A percentile compares a stretch with the other conserved stretches of the same genome.
Evolutionary conservation across 2,113 vertebrate genomes (phyloP).

Genomic region (Hepsetus odoe): DNA sequence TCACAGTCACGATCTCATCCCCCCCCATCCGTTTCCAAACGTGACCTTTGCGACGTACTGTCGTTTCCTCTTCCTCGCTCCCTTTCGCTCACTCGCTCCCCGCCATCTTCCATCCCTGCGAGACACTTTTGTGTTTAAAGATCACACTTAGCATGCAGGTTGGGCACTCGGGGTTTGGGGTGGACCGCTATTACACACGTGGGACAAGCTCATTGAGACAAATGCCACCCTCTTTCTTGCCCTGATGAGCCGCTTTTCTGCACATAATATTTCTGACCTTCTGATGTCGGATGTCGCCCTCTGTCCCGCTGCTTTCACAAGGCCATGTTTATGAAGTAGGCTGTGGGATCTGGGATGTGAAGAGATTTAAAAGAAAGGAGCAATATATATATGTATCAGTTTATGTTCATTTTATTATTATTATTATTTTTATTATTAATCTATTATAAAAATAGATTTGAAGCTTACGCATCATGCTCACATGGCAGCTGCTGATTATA

Average conservation of each 20-base stretch:
- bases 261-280: conserved; percentile 47
- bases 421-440: too few relatives aligned
- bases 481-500: too few relatives aligned
- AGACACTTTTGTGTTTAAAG: conserved; percentile 55
- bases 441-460: too few relatives aligned
- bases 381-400: too few relatives aligned
- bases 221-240: conserved; percentile 15
- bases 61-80: not conserved
- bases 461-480: too few relatives aligned
- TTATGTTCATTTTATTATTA: too few relatives aligned
- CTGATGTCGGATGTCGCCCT: conserved; percentile 44
- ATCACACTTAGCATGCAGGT: conserved; percentile 48
- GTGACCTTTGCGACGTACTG: conserved; percentile 36
- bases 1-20: conserved; percentile 35
- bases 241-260: conserved; percentile 38
- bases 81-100: not conserved
- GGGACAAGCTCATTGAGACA: conserved; percentile 37
- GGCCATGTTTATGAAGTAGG: conserved; percentile 8
- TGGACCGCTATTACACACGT: conserved; percentile 23
- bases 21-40: conserved; percentile 14
- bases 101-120: conserved; percentile 28
- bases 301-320: conserved; percentile 17
- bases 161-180: not conserved
- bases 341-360: not conserved
- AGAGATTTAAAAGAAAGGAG: not conserved